Conservation (phyloP, 2,888 invertebrate species). For the Sthenelais limicola region DNA sequence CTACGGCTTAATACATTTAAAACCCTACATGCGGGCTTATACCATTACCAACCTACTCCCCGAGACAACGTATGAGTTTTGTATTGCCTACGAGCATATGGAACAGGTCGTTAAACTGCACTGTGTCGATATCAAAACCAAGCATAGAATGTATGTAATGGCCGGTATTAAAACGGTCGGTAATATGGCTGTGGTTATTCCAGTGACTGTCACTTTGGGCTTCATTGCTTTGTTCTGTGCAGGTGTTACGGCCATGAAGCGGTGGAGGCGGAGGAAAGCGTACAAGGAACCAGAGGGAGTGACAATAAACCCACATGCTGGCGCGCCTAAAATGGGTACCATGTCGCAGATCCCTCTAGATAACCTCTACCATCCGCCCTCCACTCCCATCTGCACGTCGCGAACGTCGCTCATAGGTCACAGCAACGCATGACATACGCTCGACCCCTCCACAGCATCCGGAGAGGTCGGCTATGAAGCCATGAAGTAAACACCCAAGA, state of each 20-base stretch:
- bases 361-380: slow-evolving; percentile 70
- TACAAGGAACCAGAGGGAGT: slow-evolving; percentile 65
- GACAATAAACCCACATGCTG: not conserved
- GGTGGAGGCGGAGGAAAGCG: slow-evolving; percentile 65
- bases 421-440: slow-evolving; percentile 36
- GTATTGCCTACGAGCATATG: slow-evolving; percentile 66
- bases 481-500: not conserved
- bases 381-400: slow-evolving; percentile 65
- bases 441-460: slow-evolving; percentile 30
- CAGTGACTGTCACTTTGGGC: slow-evolving; percentile 58
- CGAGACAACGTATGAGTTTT: slow-evolving; percentile 72
- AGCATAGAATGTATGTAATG: slow-evolving; percentile 42
- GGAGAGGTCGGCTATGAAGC: slow-evolving; percentile 23
- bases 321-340: slow-evolving; percentile 60
- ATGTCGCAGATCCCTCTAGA: slow-evolving; percentile 72
- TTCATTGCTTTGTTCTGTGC: slow-evolving; percentile 66
- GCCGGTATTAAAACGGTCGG: slow-evolving; percentile 43
- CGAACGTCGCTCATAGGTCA: slow-evolving; percentile 61
- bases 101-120: slow-evolving; percentile 65
- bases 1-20: slow-evolving; percentile 56
- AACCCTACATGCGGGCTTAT: slow-evolving; percentile 66
- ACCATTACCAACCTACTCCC: slow-evolving; percentile 71
- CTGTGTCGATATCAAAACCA: slow-evolving; percentile 55
- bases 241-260: slow-evolving; percentile 64
- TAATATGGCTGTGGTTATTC: slow-evolving; percentile 51